Base-by-base conservation (phyloP, 2,888 invertebrate species). In the Craniophora ligustri region DNA sequence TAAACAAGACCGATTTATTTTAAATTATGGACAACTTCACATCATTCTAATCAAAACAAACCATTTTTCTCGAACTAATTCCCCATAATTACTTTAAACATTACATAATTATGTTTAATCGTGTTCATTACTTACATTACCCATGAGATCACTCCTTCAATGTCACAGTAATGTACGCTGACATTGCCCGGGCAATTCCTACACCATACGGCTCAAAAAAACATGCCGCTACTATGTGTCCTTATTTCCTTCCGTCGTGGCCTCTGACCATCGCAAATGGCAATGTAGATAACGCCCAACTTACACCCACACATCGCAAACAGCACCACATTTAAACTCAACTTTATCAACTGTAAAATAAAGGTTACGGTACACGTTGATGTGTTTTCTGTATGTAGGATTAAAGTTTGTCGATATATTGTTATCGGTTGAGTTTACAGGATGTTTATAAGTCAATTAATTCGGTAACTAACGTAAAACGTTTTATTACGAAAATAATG, bases 181-280 rank as follows among this genome's bases (percentile, higher is more conserved):
- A 41, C 59, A 59, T 53, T 66, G 49, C 36, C 35, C 15, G 32
- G 19, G 26, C 18, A 55, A 41, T 40, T 21, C 35, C 44, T n/a
- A 54, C 59, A 60, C 71, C 61, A 58, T 57, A 28, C 11, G 42
- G 7, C 14, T 11, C 8, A 34, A 61, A 67, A 64, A 59, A 58
- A 41, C 53, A 58, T n/a, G 38, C 44, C 40, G 45, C 23, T 53
- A 51, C 47, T 35, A 47, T 19, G 16, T 13, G 68, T 66, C 74
- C 74, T 76, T 71, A 74, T 72, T 76, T 75, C 74, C 77, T 75
- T 75, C 77, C 74, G 75, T 40, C 46, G 23, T 55, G 26, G 35
- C 42, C 46, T 50, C 55, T 58, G 74, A 44, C 76, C 68, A 35
- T 73, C 61, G 18, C 40, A 62, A 75, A 66, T 66, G 72, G 72